phyloP scores from a whole-genome alignment of 2,113 vertebrate species.

The Aspidoscelis tigris region DNA sequence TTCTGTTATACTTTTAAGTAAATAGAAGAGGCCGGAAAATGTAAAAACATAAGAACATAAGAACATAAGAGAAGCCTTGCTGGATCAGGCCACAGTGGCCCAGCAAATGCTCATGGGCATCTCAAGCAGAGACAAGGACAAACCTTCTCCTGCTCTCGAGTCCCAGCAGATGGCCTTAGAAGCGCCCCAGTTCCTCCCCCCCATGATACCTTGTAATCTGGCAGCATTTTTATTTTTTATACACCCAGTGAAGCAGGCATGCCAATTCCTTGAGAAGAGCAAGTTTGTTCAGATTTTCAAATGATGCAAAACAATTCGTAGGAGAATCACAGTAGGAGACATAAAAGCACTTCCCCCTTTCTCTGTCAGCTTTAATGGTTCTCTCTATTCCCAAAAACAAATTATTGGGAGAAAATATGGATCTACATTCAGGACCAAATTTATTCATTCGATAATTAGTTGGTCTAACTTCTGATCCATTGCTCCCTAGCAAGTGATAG shows the following conservation, averaged over 20 bases:
- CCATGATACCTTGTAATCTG: not conserved
- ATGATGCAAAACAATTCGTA: not conserved
- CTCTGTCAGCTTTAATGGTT: not conserved
- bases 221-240: not conserved
- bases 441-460: not conserved
- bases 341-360: not conserved
- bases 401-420: not conserved
- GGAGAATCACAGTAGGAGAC: not conserved
- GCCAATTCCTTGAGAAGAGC: not conserved
- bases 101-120: no score
- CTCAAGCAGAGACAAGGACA: no score
- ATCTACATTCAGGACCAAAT: not conserved
- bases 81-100: no score
- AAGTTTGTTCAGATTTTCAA: not conserved
- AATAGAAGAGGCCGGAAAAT: not conserved
- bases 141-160: no score
- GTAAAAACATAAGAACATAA: not conserved
- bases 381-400: not conserved
- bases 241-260: not conserved
- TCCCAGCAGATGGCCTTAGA: no score
- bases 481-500: not conserved
- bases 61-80: no score
- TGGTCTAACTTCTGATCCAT: not conserved
- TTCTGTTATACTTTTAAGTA: no score
- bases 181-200: no score